Evolutionary conservation across 1,140 invertebrate genomes (phyloP).

Genomic region (Zaprionus gabonicus): DNA sequence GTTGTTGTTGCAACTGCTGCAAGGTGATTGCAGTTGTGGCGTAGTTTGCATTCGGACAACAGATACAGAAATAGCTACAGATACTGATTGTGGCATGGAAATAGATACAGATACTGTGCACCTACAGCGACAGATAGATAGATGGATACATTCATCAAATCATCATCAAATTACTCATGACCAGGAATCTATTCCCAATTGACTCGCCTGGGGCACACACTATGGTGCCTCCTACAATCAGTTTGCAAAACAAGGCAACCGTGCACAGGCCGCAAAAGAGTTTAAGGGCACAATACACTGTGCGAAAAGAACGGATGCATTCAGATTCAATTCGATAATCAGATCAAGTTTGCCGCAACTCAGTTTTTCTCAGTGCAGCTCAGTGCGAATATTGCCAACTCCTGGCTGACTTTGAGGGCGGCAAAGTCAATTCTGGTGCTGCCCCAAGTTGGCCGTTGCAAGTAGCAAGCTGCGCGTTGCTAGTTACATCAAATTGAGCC

Average conservation of each 20-base stretch:
- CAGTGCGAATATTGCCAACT: background rate
- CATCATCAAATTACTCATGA: background rate
- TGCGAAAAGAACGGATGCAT: too few species aligned
- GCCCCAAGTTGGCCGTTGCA: background rate
- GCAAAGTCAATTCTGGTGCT: conserved; percentile 3
- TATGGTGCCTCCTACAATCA: background rate
- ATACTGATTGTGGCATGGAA: background rate
- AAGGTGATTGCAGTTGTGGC: conserved; percentile 9
- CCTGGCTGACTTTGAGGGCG: background rate
- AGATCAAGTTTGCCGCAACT: background rate
- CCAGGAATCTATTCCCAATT: background rate
- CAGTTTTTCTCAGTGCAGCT: background rate
- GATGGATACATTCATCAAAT: background rate
- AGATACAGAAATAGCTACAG: background rate
- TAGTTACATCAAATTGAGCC: conserved; percentile 28
- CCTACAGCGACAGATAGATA: background rate
- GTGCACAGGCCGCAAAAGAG: too few species aligned
- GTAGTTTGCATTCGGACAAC: background rate
- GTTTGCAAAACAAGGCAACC: background rate
- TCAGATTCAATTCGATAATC: too few species aligned
- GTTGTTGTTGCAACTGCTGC: background rate
- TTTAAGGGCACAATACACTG: too few species aligned
- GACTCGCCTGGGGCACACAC: background rate
- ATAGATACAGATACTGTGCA: background rate
- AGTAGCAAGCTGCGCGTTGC: background rate